Conservation (phyloP, 2,797 vertebrate genomes). For the Jordanella pulchra region DNA sequence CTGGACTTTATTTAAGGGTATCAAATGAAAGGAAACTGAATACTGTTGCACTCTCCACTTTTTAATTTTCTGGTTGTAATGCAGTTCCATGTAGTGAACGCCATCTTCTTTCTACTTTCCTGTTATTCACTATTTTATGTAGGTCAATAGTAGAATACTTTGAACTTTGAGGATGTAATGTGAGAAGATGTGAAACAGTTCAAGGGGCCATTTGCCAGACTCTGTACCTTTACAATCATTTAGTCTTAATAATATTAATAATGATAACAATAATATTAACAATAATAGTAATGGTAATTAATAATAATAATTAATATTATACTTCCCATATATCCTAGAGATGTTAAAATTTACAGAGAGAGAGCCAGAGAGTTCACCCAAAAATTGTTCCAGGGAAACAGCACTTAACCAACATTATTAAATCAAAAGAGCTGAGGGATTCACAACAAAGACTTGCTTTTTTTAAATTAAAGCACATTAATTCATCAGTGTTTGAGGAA, state of each 20-base stretch:
- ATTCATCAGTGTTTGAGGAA: conserved; percentile 43
- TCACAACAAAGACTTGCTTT: not conserved
- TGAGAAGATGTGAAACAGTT: not conserved
- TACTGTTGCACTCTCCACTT: no score
- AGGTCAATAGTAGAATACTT: not conserved
- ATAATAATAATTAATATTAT: no score
- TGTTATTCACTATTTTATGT: not conserved
- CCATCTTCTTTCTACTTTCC: not conserved
- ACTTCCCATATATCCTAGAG: not conserved
- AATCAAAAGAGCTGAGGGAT: not conserved
- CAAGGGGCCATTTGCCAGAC: not conserved
- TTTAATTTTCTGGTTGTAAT: no score
- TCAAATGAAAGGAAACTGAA: no score
- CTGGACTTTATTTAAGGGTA: no score
- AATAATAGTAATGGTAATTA: no score
- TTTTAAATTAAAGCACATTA: not conserved
- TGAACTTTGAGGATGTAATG: not conserved
- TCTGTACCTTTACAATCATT: not conserved
- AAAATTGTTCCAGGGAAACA: not conserved
- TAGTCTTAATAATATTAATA: not conserved
- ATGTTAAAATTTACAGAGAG: not conserved
- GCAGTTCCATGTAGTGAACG: no score
- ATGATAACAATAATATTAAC: no score
- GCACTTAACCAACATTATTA: not conserved
- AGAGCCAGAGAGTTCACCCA: conserved; percentile 1